These are phyloP conservation scores for Diplazon laetatorius DNA, from an alignment of 2,888 invertebrate genomes.

Conservation along the genomic window DNA sequence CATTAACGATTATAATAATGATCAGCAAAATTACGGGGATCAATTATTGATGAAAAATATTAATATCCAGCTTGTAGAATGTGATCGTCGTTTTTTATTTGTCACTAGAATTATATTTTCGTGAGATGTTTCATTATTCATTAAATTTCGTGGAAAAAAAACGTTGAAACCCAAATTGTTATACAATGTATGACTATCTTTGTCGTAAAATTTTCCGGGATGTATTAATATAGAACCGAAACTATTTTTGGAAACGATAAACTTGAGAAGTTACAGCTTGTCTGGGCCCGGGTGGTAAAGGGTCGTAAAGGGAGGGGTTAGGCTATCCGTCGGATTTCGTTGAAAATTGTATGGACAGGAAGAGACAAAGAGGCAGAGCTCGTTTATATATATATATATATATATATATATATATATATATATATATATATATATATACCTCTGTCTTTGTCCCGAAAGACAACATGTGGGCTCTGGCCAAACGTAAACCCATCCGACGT, in stretches of 20 bases:
- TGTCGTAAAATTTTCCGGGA: slow-evolving; percentile 11
- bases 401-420: too few species aligned
- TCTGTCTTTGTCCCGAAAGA: slow-evolving; percentile 55
- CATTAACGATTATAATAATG: too few species aligned
- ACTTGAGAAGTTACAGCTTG: slow-evolving; percentile 27
- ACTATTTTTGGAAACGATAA: slow-evolving; percentile 27
- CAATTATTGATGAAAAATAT: too few species aligned
- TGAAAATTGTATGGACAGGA: slow-evolving; percentile 26
- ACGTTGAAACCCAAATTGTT: not conserved
- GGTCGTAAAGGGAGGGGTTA: slow-evolving; percentile 7
- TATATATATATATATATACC: too few species aligned
- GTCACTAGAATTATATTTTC: too few species aligned
- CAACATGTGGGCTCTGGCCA: slow-evolving; percentile 47
- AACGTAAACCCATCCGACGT: slow-evolving; percentile 28
- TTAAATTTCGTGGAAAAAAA: not conserved
- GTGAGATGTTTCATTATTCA: too few species aligned
- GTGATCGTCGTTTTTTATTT: too few species aligned
- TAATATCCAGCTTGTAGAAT: too few species aligned
- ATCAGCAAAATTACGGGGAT: too few species aligned
- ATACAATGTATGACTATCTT: not conserved
- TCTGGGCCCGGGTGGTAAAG: slow-evolving; percentile 16
- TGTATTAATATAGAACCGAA: not conserved
- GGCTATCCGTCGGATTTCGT: slow-evolving; percentile 14
- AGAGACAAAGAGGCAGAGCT: too few species aligned
- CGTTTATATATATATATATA: too few species aligned